Base-by-base conservation (phyloP, 1,140 invertebrate genomes). In the Schlechtendalia chinensis region DNA sequence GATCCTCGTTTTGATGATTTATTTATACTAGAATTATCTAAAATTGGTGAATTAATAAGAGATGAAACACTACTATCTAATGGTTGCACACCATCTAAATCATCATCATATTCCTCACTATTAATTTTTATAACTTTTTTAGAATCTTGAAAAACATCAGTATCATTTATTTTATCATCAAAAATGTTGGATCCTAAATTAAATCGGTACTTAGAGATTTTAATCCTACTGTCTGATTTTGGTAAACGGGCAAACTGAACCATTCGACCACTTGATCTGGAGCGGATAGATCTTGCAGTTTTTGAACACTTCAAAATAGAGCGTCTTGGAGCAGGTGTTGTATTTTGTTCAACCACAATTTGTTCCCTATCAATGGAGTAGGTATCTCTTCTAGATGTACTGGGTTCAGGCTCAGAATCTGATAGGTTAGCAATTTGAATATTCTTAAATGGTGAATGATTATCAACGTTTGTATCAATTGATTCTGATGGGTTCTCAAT, bases 211-310 rank as follows among this genome's bases (percentile, higher is more conserved):
- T 63, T 79, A 39, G 56, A 39, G 8, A 17, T 24, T 79, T 79
- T 72, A 79, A 79, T 63, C 45, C 29, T 79, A 32, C 75, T 63
- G 16, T 79, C 75, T 5, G 75, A 61, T 63, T 61, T 79, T 14
- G 75, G 75, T 29, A 79, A 63, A 27, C 58, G 54, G 24, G 75
- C 75, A 79, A 79, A 79, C 32, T 79, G 75, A 47, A 79, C 75
- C 75, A 79, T 79, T 50, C 75, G 58, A 29, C 39, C 24, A 29
- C 22, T 61, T 5, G 75, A 63, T 29, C 22, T 50, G 0, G 75
- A 61, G 47, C 75, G 32, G 47, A 45, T 45, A 19, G 75, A 14
- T 63, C 50, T 79, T 45, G 58, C 45, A 4, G 75, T 63, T 79
- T 79, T 79, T 12, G 75, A 79, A 79, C 56, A 24, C 45, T 79